phyloP scores from a whole-genome alignment of 2,797 vertebrate species.

The Rhynchonycteris naso region DNA sequence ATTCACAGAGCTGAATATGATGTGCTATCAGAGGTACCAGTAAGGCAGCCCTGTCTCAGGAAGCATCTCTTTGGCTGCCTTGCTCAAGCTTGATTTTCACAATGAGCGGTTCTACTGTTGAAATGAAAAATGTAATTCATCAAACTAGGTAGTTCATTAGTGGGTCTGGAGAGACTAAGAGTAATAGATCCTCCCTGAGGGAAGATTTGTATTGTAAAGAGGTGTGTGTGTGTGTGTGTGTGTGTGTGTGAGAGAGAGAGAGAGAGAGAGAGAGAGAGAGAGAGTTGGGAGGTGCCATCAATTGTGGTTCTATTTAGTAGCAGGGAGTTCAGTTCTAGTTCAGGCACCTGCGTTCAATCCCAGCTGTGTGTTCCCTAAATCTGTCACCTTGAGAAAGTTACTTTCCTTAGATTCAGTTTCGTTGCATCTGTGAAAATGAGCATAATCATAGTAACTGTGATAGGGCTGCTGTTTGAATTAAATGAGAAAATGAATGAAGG shows the following conservation, averaged over 20 bases:
- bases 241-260: not conserved
- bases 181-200: not conserved
- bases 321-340: not conserved
- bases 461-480: not conserved
- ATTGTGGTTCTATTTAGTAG: not conserved
- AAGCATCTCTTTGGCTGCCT: slow-evolving; percentile 19
- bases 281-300: not conserved
- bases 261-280: not conserved
- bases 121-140: slow-evolving; percentile 33
- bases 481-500: slow-evolving; percentile 7
- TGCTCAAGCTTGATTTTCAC: slow-evolving; percentile 33
- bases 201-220: not conserved
- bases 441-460: not conserved
- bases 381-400: not conserved
- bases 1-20: slow-evolving; percentile 46
- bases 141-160: slow-evolving; percentile 10
- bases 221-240: not conserved
- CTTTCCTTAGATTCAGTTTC: not conserved
- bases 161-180: not conserved
- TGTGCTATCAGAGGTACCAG: not conserved
- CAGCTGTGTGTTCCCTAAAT: not conserved
- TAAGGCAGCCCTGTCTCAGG: not conserved
- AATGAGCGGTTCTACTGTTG: slow-evolving; percentile 27
- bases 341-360: not conserved
- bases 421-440: not conserved